Base-by-base conservation (phyloP, 2,888 invertebrate species). In the Andrena camellia region DNA sequence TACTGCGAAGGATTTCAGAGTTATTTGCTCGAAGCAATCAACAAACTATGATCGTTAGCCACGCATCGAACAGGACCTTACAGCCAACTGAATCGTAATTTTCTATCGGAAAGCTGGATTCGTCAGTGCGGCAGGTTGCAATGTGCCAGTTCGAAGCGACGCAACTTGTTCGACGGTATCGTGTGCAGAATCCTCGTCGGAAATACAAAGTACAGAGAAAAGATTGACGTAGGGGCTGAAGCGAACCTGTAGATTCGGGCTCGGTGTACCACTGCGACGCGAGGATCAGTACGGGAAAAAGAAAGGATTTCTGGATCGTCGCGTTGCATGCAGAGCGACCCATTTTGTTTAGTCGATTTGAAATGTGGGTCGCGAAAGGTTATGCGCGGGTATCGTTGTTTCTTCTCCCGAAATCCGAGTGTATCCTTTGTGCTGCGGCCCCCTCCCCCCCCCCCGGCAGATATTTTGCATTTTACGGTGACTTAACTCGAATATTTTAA, bases 281-380 rank as follows among this genome's bases (percentile, higher is more conserved):
- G 62, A 59, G 83, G 70, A 76, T 74, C 75, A 81, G 67, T 67
- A 35, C 17, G 50, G 68, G 60, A 60, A 78, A 83, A 78, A 78
- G 83, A 83, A 84, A 78, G 78, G 84, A 83, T 83, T 83, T 78
- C 68, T 67, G 78, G 83, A 78, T 78, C 74, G 70, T 71, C 84
- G 68, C 83, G 84, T 79, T 86, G 88, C 85, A 89, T 89, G 89
- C 86, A 83, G 89, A 89, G 86, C 81, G 82, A 79, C 82, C 83
- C 67, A 87, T 90, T 89, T 89, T 81, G 83, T 86, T 88, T 84
- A 78, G 84, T 83, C 83, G 75, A 81, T 84, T 84, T 72, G 76
- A 85, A 72, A 85, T 78, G 81, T 85, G 77, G 85, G 85, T 81
- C 77, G 77, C 70, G 78, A 63, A 31, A 67, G 73, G 73, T 83